Base-by-base conservation (phyloP, 1,140 invertebrate genomes). In the Lepidurus couesii region DNA sequence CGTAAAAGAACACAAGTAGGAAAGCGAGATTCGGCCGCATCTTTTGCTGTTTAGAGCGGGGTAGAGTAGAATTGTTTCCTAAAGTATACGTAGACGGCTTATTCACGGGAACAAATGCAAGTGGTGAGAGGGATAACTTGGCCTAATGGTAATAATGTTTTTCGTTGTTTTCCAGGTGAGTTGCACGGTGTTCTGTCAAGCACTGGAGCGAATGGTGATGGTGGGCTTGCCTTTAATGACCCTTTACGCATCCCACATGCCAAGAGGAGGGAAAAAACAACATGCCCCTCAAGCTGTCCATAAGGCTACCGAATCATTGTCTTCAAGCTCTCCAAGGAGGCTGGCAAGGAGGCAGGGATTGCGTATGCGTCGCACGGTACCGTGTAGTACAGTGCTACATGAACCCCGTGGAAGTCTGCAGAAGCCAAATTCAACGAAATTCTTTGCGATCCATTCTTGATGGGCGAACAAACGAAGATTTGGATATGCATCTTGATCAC, bases 231-330 rank as follows among this genome's bases (percentile, higher is more conserved):
- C 53, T 65, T 65, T 65, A 65, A 65, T 65, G 53, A 65, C 53
- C 53, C 53, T 65, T 65, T 65, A 65, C 16, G 53, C 53, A 65
- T 65, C 53, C 53, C 53, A 65, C 53, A 65, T 65, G 53, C 53
- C 53, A 65, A 65, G 53, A 65, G 53, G 53, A 65, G 53, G 53
- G 53, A 65, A 65, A 26, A 34, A 65, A 65, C 53, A 65, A 65
- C 53, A 21, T 65, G 53, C 53, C 53, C 53, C 53, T 65, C 53
- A 65, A 65, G 53, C 53, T 65, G 53, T 65, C 53, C 53, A 16
- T 65, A 65, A 65, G 53, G 53, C 53, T 65, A 65, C 53, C 53
- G 53, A 65, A 65, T 65, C 53, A 65, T 65, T 65, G 53, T 65
- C 53, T 65, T 7, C 9, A 21, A 65, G 13, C 53, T n/a, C 16